Conservation (phyloP, 2,888 invertebrate genomes). For the Cecidostiba fungosa region DNA sequence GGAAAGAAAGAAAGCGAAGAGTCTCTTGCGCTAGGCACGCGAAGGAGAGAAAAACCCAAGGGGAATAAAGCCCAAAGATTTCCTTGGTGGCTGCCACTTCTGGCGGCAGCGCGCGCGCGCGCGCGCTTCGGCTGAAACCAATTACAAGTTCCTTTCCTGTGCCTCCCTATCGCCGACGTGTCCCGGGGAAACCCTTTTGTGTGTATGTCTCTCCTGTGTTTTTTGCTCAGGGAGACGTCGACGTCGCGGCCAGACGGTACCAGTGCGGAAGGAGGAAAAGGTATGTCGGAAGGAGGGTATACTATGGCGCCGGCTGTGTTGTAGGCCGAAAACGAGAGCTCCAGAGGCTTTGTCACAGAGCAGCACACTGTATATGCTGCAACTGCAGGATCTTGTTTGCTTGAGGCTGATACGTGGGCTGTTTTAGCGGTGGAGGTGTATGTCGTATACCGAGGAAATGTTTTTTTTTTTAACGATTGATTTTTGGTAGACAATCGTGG, state of each 20-base stretch:
- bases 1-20: neutral
- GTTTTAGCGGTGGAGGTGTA: neutral
- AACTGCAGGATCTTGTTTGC: conserved; percentile 7
- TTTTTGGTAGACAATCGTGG: too few species aligned
- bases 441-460: neutral
- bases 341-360: neutral
- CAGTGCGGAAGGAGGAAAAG: neutral
- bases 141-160: conserved; percentile 67
- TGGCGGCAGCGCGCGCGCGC: conserved; percentile 25
- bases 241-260: conserved; percentile 43
- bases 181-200: conserved; percentile 51
- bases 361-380: neutral
- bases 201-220: conserved; percentile 22
- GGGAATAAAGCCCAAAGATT: conserved; percentile 63
- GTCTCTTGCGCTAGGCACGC: neutral
- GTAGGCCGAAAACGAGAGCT: conserved; percentile 37
- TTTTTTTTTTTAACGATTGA: neutral
- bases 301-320: neutral
- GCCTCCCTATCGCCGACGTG: conserved; percentile 28
- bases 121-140: conserved; percentile 62
- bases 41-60: conserved; percentile 52
- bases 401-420: neutral
- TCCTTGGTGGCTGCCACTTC: conserved; percentile 63
- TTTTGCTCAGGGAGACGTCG: conserved; percentile 33
- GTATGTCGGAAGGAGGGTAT: neutral